These are phyloP conservation scores for Cichladusa arquata DNA, from an alignment of 2,113 vertebrate species.

Conservation along the genomic window DNA sequence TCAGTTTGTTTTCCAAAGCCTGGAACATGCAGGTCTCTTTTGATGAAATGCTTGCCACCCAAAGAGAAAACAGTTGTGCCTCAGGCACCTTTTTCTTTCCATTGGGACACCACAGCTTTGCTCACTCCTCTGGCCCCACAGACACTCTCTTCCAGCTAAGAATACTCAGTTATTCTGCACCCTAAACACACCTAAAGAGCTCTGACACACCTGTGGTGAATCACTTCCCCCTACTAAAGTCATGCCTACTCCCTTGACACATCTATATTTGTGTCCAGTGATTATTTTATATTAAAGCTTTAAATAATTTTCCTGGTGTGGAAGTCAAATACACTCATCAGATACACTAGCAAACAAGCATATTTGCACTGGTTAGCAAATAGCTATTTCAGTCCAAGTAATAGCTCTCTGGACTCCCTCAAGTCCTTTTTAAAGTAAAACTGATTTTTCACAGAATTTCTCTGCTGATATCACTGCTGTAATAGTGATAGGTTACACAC, in stretches of 20 bases:
- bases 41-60: neutral
- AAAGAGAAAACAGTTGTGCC: neutral
- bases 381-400: neutral
- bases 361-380: neutral
- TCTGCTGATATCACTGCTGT: neutral
- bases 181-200: neutral
- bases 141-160: neutral
- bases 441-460: slow-evolving; percentile 29
- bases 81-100: neutral
- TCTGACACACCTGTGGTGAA: neutral
- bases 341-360: neutral
- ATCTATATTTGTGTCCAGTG: neutral
- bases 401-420: neutral
- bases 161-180: neutral
- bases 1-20: neutral
- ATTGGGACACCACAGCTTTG: neutral
- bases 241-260: neutral
- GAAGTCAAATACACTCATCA: neutral
- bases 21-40: neutral
- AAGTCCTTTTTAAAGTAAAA: slow-evolving; percentile 12
- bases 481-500: neutral
- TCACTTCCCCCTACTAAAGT: neutral
- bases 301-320: neutral
- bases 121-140: neutral
- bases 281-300: neutral